Conservation (phyloP, 2,888 invertebrate genomes). For the Choreutis nemorana region DNA sequence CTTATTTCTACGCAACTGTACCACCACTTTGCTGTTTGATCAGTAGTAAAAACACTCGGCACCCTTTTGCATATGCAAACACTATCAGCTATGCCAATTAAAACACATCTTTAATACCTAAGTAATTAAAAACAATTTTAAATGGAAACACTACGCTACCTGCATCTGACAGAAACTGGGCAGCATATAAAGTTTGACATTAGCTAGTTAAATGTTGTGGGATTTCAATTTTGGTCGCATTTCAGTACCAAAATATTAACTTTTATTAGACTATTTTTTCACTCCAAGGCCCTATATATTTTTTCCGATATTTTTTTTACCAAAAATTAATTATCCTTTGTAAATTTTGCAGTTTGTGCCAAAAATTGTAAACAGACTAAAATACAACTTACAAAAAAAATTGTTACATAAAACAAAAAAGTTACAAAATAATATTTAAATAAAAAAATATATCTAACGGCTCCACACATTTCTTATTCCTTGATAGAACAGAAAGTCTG, state of each 20-base stretch:
- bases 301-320: too few relatives aligned
- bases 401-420: too few relatives aligned
- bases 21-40: slow-evolving; percentile 38
- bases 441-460: slow-evolving; percentile 4
- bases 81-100: slow-evolving; percentile 1
- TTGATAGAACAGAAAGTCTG: slow-evolving; percentile 23
- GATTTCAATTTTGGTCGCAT: slow-evolving; percentile 3
- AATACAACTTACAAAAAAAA: too few relatives aligned
- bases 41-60: slow-evolving; percentile 54
- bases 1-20: slow-evolving; percentile 21
- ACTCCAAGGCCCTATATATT: too few relatives aligned
- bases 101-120: too few relatives aligned
- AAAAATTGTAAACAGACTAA: too few relatives aligned
- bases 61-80: slow-evolving; percentile 58
- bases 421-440: neutral
- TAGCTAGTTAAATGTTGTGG: slow-evolving; percentile 1
- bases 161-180: slow-evolving; percentile 17
- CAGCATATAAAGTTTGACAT: slow-evolving; percentile 4
- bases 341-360: too few relatives aligned
- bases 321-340: too few relatives aligned
- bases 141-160: slow-evolving; percentile 36
- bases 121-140: too few relatives aligned
- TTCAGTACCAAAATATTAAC: too few relatives aligned
- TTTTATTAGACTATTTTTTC: too few relatives aligned
- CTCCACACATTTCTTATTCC: slow-evolving; percentile 2